Evolutionary conservation across 2,888 invertebrate species (phyloP), one percentile per base, ranked within the genome.

Genomic region (Acrobeloides nanus): DNA sequence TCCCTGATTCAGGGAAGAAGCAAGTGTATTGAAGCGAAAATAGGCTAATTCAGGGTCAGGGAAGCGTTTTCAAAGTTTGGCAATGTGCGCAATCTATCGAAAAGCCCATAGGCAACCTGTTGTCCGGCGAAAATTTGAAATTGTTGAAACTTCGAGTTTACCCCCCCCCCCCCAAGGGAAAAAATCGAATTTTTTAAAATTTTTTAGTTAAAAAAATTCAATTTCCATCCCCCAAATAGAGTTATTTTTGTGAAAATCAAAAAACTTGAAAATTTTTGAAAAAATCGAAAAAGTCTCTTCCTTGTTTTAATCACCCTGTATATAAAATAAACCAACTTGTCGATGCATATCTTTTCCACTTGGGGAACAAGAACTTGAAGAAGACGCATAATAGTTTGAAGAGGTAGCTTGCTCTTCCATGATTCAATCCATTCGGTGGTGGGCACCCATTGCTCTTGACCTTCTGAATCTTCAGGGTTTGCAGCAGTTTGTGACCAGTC

Each of bases 311-410:
- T 4, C 27, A 8, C 18, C 21, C 8, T 10, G 15, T 21, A 25
- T 18, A 8, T 23, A 12, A 10, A 18, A 18, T 26, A 5, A n/a
- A 78, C 83, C 79, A 73, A 89, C 89, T 90, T 92, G 77, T 93
- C 97, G 72, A 97, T 97, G 78, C 97, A 99, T 66, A 97, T 97
- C 80, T 97, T 99, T 79, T 99, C 97, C 20, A 97, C 97, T 79
- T 99, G 97, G 44, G 97, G 97, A 59, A 97, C 97, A 4, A 97
- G 81, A 25, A 99, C 95, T 79, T 99, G 97, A 61, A 97, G 79
- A 72, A 97, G 81, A 62, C 97, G 80, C 95, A 97, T 97, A 67
- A 99, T 95, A 45, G 97, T 99, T 81, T 97, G 97, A 63, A 97
- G 79, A 5, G 97, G 97, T 59, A 97, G 80, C 77, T 95, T 93